Evolutionary conservation across 2,113 vertebrate genomes (phyloP).

Genomic region (Columbina picui): DNA sequence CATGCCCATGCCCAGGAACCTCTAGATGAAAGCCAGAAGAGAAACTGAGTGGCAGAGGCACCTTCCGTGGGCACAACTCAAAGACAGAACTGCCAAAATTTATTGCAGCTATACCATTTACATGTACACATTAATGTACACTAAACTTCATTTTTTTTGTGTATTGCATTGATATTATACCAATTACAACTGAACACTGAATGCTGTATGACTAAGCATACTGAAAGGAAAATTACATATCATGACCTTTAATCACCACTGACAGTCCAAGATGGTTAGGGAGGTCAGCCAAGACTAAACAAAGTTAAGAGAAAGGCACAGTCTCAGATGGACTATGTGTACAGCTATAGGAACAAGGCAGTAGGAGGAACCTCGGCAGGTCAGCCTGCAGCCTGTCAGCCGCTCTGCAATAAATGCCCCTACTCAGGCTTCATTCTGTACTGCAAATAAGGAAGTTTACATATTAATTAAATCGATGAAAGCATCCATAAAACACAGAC

Average conservation of each 20-base stretch:
- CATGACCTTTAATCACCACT: background rate
- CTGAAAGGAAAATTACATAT: fast-evolving
- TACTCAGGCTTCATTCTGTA: background rate
- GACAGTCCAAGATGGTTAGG: background rate
- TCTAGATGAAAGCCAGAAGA: background rate
- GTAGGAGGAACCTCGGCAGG: background rate
- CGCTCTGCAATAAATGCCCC: background rate
- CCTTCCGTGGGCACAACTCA: background rate
- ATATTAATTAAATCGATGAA: background rate
- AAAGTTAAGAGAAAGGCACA: background rate
- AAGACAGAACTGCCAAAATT: background rate
- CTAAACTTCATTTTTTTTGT: background rate
- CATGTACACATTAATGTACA: background rate
- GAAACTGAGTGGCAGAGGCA: background rate
- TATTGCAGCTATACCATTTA: background rate
- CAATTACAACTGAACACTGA: background rate
- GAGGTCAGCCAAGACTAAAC: background rate
- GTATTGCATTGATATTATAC: fast-evolving
- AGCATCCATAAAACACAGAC: background rate
- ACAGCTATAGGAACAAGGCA: background rate
- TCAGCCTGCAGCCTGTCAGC: background rate
- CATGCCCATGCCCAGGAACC: background rate
- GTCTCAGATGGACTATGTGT: background rate
- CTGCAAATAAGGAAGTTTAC: background rate
- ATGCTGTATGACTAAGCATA: background rate